A percentile compares a stretch with the other conserved stretches of the same genome.
These are phyloP conservation scores for Drosophila nigricruria DNA, from an alignment of 2,888 invertebrate genomes.

Conservation along the genomic window DNA sequence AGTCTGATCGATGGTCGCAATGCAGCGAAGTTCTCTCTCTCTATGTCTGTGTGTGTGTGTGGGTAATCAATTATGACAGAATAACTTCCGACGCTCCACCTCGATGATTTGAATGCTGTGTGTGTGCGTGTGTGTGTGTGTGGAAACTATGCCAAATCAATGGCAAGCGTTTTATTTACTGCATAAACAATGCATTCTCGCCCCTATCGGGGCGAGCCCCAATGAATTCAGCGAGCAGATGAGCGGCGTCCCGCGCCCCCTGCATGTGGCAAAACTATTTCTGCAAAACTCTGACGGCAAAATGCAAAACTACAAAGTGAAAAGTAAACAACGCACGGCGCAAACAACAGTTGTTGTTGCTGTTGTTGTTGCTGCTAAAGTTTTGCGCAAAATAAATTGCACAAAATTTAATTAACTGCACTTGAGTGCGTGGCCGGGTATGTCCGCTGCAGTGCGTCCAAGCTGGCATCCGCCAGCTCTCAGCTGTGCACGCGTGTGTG, in stretches of 20 bases:
- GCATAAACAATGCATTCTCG: slow-evolving; percentile 50
- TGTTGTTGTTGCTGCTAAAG: slow-evolving; percentile 54
- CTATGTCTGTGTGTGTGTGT: slow-evolving; percentile 27
- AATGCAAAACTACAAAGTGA: slow-evolving; percentile 77
- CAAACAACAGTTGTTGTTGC: slow-evolving; percentile 42
- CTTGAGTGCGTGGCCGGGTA: slow-evolving; percentile 67
- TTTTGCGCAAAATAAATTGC: slow-evolving; percentile 77
- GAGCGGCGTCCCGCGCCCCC: neutral
- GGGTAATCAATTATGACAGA: slow-evolving; percentile 51
- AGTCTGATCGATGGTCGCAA: slow-evolving; percentile 57
- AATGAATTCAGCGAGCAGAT: slow-evolving; percentile 13
- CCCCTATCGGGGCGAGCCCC: neutral
- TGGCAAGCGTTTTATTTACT: slow-evolving; percentile 61
- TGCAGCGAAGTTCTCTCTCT: slow-evolving; percentile 25
- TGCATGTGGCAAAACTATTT: slow-evolving; percentile 54
- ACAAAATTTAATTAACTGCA: slow-evolving; percentile 79
- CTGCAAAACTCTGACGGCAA: slow-evolving; percentile 61
- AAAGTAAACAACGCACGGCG: slow-evolving; percentile 68
- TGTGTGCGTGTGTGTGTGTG: slow-evolving; percentile 28
- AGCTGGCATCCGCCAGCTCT: slow-evolving; percentile 19
- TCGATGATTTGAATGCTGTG: slow-evolving; percentile 31
- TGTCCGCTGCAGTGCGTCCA: slow-evolving; percentile 45
- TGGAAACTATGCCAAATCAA: slow-evolving; percentile 68
- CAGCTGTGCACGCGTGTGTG: slow-evolving; percentile 10
- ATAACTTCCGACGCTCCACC: slow-evolving; percentile 4